Evolutionary conservation across 2,888 invertebrate genomes (phyloP).

Genomic region (Taphrorychus bicolor): DNA sequence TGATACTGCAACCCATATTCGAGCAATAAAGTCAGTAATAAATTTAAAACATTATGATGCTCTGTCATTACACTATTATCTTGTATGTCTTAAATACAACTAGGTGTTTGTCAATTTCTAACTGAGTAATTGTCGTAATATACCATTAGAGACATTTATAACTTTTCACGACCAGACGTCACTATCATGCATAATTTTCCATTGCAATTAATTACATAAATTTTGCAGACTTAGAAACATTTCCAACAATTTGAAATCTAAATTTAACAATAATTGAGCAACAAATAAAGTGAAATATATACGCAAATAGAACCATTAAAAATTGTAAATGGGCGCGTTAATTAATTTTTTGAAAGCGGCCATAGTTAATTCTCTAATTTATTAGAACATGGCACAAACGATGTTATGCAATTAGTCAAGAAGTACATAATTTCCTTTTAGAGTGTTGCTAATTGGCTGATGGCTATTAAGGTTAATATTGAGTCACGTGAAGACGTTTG

Average conservation of each 20-base stretch:
- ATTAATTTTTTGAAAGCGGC: conserved; percentile 20
- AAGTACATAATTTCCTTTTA: conserved; percentile 19
- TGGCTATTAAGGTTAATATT: conserved; percentile 16
- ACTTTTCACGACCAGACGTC: neutral
- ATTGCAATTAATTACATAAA: neutral
- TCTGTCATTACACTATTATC: conserved; percentile 22
- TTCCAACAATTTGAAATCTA: neutral
- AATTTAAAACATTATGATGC: conserved; percentile 19
- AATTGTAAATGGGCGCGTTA: conserved; percentile 1
- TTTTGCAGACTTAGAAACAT: neutral
- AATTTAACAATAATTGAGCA: neutral
- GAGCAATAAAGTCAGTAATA: conserved; percentile 18
- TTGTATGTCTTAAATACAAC: conserved; percentile 15
- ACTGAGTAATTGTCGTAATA: no score
- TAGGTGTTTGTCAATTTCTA: conserved; percentile 22
- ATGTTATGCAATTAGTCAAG: conserved; percentile 26
- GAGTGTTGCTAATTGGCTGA: conserved; percentile 20
- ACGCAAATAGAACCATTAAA: neutral
- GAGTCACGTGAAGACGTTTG: no score
- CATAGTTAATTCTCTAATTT: conserved; percentile 21
- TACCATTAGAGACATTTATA: neutral
- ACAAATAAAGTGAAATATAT: no score
- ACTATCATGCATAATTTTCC: neutral
- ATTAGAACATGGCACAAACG: conserved; percentile 25
- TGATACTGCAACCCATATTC: conserved; percentile 8